phyloP scores from a whole-genome alignment of 2,888 invertebrate genomes.

The Chrysina gloriosa region DNA sequence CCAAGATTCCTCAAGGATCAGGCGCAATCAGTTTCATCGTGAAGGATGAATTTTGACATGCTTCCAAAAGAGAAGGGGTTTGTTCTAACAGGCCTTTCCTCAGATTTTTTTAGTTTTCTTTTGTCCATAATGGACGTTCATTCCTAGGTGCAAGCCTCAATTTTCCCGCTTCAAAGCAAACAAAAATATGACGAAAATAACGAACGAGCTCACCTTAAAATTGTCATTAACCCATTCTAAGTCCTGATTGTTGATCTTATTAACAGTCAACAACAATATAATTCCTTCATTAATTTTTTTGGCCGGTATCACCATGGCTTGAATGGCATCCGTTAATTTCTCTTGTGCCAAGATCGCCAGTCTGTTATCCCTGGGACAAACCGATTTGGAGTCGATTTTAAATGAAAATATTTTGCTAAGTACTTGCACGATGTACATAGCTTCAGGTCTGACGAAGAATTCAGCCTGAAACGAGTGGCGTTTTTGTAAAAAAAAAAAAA shows the following conservation, averaged over 20 bases:
- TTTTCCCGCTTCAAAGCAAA: too few species aligned
- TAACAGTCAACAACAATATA: conserved; percentile 5
- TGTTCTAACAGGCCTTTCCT: too few species aligned
- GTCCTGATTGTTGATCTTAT: background rate
- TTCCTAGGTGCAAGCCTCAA: too few species aligned
- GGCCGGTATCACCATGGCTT: conserved; percentile 3
- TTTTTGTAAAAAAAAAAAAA: too few species aligned
- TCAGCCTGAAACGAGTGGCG: too few species aligned
- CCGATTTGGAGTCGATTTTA: conserved; percentile 2
- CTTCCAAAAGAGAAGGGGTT: too few species aligned
- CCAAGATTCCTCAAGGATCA: too few species aligned
- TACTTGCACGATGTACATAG: conserved; percentile 22
- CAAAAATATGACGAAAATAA: too few species aligned
- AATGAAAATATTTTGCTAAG: conserved; percentile 15
- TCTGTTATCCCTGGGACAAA: background rate
- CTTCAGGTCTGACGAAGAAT: conserved; percentile 22
- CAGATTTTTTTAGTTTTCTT: too few species aligned
- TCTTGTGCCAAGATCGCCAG: conserved; percentile 2
- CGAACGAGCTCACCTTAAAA: conserved; percentile 11
- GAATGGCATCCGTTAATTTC: background rate
- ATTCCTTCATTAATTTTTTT: conserved; percentile 21
- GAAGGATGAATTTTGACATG: too few species aligned
- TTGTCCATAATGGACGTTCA: too few species aligned
- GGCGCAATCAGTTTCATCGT: too few species aligned
- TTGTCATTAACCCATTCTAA: conserved; percentile 13